phyloP scores from a whole-genome alignment of 1,140 invertebrate genomes.

The Propsilocerus akamusi region DNA sequence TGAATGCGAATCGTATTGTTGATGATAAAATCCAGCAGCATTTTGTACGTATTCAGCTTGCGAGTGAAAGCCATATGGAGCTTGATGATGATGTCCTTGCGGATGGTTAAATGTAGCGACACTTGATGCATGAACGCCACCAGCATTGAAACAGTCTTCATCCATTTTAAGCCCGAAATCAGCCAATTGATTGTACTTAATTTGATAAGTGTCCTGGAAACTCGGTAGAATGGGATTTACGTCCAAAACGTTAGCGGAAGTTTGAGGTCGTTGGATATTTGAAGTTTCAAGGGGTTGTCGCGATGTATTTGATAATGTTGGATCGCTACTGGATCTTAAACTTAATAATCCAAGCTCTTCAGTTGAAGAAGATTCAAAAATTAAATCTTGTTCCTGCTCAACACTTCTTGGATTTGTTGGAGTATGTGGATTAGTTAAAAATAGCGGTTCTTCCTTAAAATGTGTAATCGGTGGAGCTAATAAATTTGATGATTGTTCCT shows the following conservation, averaged over 20 bases:
- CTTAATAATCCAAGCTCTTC: slow-evolving; percentile 15
- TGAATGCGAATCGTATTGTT: slow-evolving; percentile 1
- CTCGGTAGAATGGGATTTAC: slow-evolving; percentile 51
- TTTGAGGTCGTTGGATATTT: slow-evolving; percentile 9
- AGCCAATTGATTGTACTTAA: slow-evolving; percentile 36
- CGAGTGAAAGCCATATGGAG: background rate
- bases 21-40: slow-evolving; percentile 21
- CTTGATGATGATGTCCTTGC: slow-evolving; percentile 5
- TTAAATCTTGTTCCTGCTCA: slow-evolving; percentile 11
- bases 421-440: slow-evolving; percentile 21
- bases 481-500: slow-evolving; percentile 19
- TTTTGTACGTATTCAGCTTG: slow-evolving; percentile 7
- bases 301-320: slow-evolving; percentile 13
- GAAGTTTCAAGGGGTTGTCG: background rate
- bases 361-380: slow-evolving; percentile 11
- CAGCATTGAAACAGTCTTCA: slow-evolving; percentile 47
- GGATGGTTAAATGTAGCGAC: slow-evolving; percentile 9
- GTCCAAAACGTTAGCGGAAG: slow-evolving; percentile 15
- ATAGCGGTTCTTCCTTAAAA: slow-evolving; percentile 25
- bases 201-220: slow-evolving; percentile 71
- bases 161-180: slow-evolving; percentile 52
- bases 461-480: slow-evolving; percentile 20
- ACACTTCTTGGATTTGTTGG: slow-evolving; percentile 8
- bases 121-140: slow-evolving; percentile 33
- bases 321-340: slow-evolving; percentile 21